phyloP scores from a whole-genome alignment of 1,140 invertebrate species.

The Drosophila punjabiensis region DNA sequence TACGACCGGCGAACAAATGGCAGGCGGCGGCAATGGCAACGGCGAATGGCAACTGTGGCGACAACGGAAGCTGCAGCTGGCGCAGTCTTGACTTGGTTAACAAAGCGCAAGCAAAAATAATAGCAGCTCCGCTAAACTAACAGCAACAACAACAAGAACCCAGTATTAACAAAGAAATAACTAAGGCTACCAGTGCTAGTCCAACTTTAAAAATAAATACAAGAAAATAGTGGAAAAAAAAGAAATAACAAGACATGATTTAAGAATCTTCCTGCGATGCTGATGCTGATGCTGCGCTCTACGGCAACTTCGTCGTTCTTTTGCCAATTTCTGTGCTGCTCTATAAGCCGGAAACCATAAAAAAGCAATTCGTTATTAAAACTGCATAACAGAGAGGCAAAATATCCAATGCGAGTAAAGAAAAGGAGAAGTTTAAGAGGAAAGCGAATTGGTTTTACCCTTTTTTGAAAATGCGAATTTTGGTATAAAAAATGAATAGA shows the following conservation, averaged over 20 bases:
- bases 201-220: constrained; percentile 46
- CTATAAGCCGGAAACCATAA: constrained; percentile 82
- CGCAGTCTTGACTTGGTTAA: constrained; percentile 75
- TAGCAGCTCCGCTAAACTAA: constrained; percentile 37
- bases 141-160: constrained; percentile 24
- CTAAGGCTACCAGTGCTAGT: constrained; percentile 19
- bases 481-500: neutral
- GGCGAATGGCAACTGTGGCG: constrained; percentile 69
- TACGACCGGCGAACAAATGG: constrained; percentile 76
- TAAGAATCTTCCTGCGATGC: constrained; percentile 54
- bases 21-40: constrained; percentile 48
- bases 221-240: neutral
- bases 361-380: constrained; percentile 83
- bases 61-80: constrained; percentile 68
- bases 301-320: constrained; percentile 50
- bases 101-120: constrained; percentile 63
- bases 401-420: constrained; percentile 43
- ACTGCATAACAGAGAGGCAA: constrained; percentile 63
- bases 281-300: constrained; percentile 24
- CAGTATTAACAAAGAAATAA: constrained; percentile 25
- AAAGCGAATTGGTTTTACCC: constrained; percentile 19
- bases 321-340: constrained; percentile 73
- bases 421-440: neutral
- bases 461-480: neutral
- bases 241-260: constrained; percentile 64